Percentiles rank a stretch among this genome's conserved stretches.
These are phyloP conservation scores for Gallinago solitaria DNA, from an alignment of 2,797 vertebrate species.

Conservation along the genomic window DNA sequence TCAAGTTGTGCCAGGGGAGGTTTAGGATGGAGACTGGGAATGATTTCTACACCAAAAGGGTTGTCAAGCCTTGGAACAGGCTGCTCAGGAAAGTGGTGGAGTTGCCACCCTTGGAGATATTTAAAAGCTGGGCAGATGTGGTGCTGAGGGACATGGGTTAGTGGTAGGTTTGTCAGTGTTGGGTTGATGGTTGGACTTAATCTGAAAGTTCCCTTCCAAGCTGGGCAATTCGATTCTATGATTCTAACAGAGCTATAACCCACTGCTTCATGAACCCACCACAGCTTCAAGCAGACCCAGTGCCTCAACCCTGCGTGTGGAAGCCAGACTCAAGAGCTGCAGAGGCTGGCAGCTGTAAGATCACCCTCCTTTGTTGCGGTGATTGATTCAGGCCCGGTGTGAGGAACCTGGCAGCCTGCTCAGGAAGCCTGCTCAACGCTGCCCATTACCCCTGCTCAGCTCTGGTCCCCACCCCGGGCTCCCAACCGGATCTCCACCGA, in stretches of 20 bases:
- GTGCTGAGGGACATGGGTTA: too few species aligned
- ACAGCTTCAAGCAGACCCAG: background rate
- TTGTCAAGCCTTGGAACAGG: too few species aligned
- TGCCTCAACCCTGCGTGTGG: fast-evolving
- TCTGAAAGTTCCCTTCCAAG: too few species aligned
- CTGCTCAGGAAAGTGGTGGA: too few species aligned
- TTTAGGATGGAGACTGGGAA: too few species aligned
- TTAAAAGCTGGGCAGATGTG: too few species aligned
- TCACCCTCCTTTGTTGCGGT: background rate
- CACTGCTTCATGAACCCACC: background rate
- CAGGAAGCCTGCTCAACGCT: background rate
- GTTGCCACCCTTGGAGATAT: too few species aligned
- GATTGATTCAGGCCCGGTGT: background rate
- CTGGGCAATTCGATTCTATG: too few species aligned
- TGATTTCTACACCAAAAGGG: too few species aligned
- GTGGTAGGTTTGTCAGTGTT: too few species aligned
- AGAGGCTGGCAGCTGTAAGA: background rate
- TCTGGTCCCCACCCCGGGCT: slow-evolving; percentile 13
- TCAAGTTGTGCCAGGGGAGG: too few species aligned
- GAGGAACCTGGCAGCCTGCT: background rate
- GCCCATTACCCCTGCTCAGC: slow-evolving; percentile 18
- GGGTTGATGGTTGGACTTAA: too few species aligned
- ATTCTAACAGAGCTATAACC: background rate
- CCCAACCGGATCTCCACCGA: slow-evolving; percentile 23
- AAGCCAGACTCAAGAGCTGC: background rate